Conservation (phyloP, 2,797 vertebrate genomes). For the Hapalemur alaotrensis region DNA sequence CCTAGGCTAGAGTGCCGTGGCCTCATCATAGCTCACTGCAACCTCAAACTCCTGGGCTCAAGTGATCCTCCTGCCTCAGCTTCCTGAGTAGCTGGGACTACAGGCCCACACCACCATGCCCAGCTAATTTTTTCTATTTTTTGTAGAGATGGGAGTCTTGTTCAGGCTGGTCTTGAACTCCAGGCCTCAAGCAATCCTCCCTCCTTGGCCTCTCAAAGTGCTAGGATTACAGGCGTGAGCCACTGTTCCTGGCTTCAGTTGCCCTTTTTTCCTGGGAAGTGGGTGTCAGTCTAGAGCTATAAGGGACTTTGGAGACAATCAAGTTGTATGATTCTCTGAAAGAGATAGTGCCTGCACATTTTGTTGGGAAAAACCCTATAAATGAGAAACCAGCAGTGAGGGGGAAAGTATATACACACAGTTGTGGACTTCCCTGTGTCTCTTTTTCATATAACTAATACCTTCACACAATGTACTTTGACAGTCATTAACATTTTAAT, state of each 20-base stretch:
- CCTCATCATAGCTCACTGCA: neutral
- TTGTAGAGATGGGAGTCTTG: too few relatives aligned
- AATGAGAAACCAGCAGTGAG: neutral
- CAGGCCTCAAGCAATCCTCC: too few relatives aligned
- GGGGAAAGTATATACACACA: neutral
- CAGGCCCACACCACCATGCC: too few relatives aligned
- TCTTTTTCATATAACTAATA: neutral
- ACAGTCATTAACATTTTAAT: neutral
- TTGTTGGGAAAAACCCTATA: neutral
- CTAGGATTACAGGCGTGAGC: too few relatives aligned
- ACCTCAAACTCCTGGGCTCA: neutral
- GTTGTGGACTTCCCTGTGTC: neutral
- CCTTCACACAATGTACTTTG: neutral
- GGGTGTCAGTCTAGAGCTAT: neutral
- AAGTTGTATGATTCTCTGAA: conserved; percentile 3
- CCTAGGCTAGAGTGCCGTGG: neutral
- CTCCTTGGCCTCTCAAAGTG: too few relatives aligned
- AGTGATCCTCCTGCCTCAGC: neutral
- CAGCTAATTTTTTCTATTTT: too few relatives aligned
- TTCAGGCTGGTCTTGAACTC: too few relatives aligned
- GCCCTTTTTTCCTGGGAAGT: conserved; percentile 15
- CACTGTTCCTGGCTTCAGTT: neutral
- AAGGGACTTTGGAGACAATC: neutral
- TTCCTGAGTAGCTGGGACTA: too few relatives aligned
- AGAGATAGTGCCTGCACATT: neutral